Evolutionary conservation across 2,113 vertebrate species (phyloP), one percentile per base, ranked within the genome.

Genomic region (Scophthalmus maximus): DNA sequence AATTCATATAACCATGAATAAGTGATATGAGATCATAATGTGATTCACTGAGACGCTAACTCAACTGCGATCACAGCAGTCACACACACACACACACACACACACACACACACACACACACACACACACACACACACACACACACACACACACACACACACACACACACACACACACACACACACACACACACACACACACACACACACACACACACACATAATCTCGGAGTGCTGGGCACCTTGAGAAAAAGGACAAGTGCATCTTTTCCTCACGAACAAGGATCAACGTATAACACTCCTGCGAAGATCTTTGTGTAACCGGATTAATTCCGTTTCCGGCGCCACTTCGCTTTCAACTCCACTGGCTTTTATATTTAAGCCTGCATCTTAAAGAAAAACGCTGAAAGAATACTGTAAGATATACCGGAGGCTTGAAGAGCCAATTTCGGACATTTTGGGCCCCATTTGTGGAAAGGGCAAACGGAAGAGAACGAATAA

Each of bases 1-100:
- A 81, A 81, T 87, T 81, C 55, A 85, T 60, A 34, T 10, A 18
- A 22, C 23, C 38, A 68, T 83, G 60, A 83, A 81, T 81, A 83
- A 85, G 49, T 81, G 47, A 83, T 64, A 73, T 25, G 55, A 72
- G 49, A 63, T 85, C 46, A 68, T 78, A 70, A 82, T 63, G 65
- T 83, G 60, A 77, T 61, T 68, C 65, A 62, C 23, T 12, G 53
- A 46, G 69, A 77, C 65, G 61, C 59, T 46, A 50, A 65, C 51
- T 76, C 65, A 73, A 50, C n/a, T 58, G n/a, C 59, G 59, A n/a
- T 68, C 73, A 74, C 46, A 51, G 58, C 23, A 30, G 25, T 3
- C 57, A n/a, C 56, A 23, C 34, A 38, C 32, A 15, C 55, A 23
- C 34, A 17, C 26, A 27, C n/a, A 53, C 20, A 14, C 22, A 42